Evolutionary conservation across 2,113 vertebrate genomes (phyloP).

Genomic region (Mesoclemmys tuberculata): DNA sequence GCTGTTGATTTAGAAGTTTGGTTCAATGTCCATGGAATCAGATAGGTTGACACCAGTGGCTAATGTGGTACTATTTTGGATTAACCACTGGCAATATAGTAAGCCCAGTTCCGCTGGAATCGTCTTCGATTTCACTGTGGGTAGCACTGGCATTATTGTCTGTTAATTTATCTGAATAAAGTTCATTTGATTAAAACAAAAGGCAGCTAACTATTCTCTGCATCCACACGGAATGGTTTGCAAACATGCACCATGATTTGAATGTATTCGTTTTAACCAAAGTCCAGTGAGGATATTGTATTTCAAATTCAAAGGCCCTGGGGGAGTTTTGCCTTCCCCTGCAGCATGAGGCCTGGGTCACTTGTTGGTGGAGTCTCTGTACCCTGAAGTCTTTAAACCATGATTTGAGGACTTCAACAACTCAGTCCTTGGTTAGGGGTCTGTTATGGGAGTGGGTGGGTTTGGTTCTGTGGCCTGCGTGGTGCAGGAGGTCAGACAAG

Average conservation of each 20-base stretch:
- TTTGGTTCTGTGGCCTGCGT: too few relatives aligned
- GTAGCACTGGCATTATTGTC: not conserved
- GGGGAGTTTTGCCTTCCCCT: not conserved
- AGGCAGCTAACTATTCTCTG: not conserved
- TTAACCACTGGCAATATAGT: not conserved
- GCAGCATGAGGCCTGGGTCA: too few relatives aligned
- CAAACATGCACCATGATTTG: not conserved
- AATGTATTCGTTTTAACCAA: not conserved
- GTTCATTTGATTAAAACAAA: not conserved
- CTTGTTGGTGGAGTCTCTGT: too few relatives aligned
- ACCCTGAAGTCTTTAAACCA: too few relatives aligned
- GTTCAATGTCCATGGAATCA: not conserved
- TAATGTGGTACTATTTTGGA: slow-evolving; percentile 21
- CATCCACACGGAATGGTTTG: not conserved
- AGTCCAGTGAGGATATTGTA: not conserved
- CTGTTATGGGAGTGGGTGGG: too few relatives aligned
- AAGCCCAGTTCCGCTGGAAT: not conserved
- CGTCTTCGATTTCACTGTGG: not conserved
- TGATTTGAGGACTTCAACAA: too few relatives aligned
- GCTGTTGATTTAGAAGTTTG: not conserved
- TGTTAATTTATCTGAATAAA: not conserved
- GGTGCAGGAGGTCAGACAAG: too few relatives aligned
- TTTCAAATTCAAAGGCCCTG: not conserved
- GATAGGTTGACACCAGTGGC: not conserved
- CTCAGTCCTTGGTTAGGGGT: too few relatives aligned